These are phyloP conservation scores for Nibea coibor DNA, from an alignment of 2,113 vertebrate species.

Conservation along the genomic window DNA sequence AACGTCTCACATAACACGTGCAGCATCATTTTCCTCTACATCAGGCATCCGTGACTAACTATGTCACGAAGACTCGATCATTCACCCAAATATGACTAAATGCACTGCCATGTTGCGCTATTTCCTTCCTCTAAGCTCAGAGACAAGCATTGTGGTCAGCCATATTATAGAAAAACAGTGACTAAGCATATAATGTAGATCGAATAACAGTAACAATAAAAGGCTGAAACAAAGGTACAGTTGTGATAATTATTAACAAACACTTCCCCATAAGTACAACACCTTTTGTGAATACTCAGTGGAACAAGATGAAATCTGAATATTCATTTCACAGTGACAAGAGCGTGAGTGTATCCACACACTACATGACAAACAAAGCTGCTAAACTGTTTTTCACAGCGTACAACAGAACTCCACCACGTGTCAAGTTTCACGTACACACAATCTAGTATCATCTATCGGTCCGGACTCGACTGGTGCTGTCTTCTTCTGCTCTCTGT, in stretches of 20 bases:
- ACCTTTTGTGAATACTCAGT: not conserved
- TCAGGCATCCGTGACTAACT: too few species aligned
- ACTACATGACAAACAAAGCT: slow-evolving; percentile 35
- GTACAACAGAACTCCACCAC: not conserved
- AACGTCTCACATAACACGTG: too few species aligned
- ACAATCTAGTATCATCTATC: slow-evolving; percentile 50
- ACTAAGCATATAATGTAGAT: not conserved
- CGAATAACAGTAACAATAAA: not conserved
- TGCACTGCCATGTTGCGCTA: not conserved
- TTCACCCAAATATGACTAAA: not conserved
- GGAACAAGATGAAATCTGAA: not conserved
- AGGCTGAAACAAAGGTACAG: not conserved
- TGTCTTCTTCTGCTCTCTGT: slow-evolving; percentile 42
- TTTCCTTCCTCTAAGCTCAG: not conserved
- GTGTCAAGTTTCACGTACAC: not conserved
- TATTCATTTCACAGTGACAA: slow-evolving; percentile 36
- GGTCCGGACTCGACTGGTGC: not conserved
- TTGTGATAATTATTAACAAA: not conserved
- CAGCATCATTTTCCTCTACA: not conserved
- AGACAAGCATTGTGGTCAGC: not conserved
- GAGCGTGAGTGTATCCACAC: slow-evolving; percentile 10
- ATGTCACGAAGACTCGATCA: not conserved
- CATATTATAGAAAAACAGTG: not conserved
- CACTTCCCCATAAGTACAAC: not conserved
- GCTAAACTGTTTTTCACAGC: not conserved